Evolutionary conservation across 2,888 invertebrate genomes (phyloP), one percentile per base, ranked within the genome.

Genomic region (Cheilosia vulpina): DNA sequence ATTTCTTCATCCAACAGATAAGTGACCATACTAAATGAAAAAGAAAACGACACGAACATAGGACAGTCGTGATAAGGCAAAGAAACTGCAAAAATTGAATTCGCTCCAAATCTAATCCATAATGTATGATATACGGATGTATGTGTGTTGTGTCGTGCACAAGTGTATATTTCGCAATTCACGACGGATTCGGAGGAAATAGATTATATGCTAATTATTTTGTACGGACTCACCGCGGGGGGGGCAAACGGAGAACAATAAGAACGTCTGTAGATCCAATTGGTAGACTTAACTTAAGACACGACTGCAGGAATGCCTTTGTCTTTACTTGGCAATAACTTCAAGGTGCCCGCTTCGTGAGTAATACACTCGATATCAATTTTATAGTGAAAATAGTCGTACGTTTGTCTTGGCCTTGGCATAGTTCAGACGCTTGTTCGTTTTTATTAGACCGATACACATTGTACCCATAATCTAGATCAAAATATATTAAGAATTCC

Each of bases 301-400:
- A 78, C 63, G 50, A 66, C 11, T 72, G 24, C 57, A 63, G 52
- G 78, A 79, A 79, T 79, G 41, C 53, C 58, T 72, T 75, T 75
- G 50, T 60, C 43, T 65, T 65, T 19, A 24, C 7, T 7, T 9
- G 19, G 24, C 38, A 27, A 38, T 19, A 69, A 69, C 21, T 55
- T 68, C 45, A 68, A 68, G 55, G 68, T 57, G 7, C 17, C 50
- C 17, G 24, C 62, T 62, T 53, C 34, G 63, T 53, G 24, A 43
- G 53, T 43, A 45, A 21, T 45, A 53, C 21, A 24, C 31, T 63
- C 65, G 17, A 19, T 27, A 43, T 58, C 21, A 65, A 50, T 38
- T 38, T 38, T 38, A 38, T 11, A 9, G 34, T 2, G 34, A 34
- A 34, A 11, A 34, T 34, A 34, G 11, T 38, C 38, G 38, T 13